phyloP scores from a whole-genome alignment of 2,113 vertebrate genomes.

The Coracopsis vasa region DNA sequence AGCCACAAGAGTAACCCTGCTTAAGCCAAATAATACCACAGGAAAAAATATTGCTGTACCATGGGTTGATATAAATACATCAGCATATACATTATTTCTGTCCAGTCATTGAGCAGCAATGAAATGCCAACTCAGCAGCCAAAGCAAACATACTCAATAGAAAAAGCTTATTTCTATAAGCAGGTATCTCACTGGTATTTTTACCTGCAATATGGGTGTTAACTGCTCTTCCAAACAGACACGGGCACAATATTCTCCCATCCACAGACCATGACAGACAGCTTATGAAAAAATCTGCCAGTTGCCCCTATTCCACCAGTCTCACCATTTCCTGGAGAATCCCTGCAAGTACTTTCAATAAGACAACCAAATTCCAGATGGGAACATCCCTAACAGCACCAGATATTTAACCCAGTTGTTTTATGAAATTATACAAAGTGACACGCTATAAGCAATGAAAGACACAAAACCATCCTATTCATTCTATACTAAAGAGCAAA shows the following conservation, averaged over 20 bases:
- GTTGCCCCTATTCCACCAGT: not conserved
- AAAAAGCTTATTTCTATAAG: not conserved
- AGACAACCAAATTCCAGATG: not conserved
- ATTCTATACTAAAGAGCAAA: not conserved
- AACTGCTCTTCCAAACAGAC: not conserved
- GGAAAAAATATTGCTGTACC: not conserved
- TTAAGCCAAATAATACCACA: not conserved
- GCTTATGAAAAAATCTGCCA: not conserved
- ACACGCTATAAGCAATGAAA: not conserved
- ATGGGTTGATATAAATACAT: not conserved
- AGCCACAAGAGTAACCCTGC: not conserved
- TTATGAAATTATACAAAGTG: not conserved
- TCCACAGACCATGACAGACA: not conserved
- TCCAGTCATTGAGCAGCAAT: not conserved
- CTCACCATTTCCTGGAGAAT: not conserved
- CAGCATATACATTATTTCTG: not conserved
- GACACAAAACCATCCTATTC: not conserved
- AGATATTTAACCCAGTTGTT: not conserved
- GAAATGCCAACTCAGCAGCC: not conserved
- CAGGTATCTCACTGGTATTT: not conserved
- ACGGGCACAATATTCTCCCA: not conserved
- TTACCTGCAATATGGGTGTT: not conserved
- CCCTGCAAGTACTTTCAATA: not conserved
- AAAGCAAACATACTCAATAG: not conserved
- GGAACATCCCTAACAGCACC: not conserved